These are phyloP conservation scores for Ips nitidus DNA, from an alignment of 1,140 invertebrate genomes.

Conservation along the genomic window DNA sequence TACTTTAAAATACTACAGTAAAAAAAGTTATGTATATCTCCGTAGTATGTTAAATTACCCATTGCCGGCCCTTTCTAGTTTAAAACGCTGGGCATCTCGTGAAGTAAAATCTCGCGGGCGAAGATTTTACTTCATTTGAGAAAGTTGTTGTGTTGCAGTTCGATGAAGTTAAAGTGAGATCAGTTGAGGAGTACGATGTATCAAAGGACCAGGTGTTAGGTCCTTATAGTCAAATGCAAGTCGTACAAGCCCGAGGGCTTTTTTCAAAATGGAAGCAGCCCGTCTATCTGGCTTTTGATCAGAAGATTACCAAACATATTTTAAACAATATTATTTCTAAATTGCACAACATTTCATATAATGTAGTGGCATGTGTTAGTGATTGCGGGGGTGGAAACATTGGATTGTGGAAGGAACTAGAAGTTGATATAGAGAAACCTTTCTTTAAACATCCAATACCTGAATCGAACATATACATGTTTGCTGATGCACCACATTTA, in stretches of 20 bases:
- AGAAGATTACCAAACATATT: constrained; percentile 45
- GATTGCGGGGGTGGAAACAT: constrained; percentile 39
- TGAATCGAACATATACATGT: constrained; percentile 35
- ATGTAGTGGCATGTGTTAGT: constrained; percentile 40
- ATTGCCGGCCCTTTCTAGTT: neutral
- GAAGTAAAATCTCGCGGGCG: constrained; percentile 31
- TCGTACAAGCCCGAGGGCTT: constrained; percentile 46
- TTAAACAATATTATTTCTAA: constrained; percentile 18
- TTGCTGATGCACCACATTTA: constrained; percentile 37
- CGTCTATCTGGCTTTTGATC: constrained; percentile 49
- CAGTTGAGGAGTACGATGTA: constrained; percentile 51
- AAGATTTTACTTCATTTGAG: constrained; percentile 31
- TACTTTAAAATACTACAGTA: constrained; percentile 34
- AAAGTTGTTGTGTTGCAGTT: constrained; percentile 45
- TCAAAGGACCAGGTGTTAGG: constrained; percentile 48
- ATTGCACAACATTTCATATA: constrained; percentile 43
- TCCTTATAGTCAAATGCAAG: constrained; percentile 47
- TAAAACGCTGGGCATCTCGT: constrained; percentile 36
- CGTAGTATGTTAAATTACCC: neutral
- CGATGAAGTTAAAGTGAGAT: constrained; percentile 13
- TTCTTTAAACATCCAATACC: constrained; percentile 35
- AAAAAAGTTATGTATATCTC: constrained; percentile 32
- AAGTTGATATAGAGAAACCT: constrained; percentile 19
- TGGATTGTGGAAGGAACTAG: constrained; percentile 46
- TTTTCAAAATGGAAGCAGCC: constrained; percentile 51